Conservation (phyloP, 2,888 invertebrate species). For the Petrophora chlorosata region DNA sequence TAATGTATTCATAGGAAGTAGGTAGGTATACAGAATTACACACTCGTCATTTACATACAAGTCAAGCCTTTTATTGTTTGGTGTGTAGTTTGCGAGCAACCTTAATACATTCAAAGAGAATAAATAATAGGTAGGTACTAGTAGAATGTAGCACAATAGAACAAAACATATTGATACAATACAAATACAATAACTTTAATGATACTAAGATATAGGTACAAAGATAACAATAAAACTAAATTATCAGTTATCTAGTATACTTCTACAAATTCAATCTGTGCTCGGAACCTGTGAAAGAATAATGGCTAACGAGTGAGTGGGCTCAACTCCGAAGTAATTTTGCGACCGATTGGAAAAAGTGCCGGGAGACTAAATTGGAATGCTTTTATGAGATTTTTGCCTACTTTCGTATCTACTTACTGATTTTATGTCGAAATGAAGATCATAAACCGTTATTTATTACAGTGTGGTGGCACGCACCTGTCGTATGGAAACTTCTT, state of each 20-base stretch:
- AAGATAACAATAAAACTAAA: slow-evolving; percentile 20
- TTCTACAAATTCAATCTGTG: slow-evolving; percentile 48
- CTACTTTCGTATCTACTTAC: slow-evolving; percentile 24
- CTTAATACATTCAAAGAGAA: too few relatives aligned
- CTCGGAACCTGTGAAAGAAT: slow-evolving; percentile 61
- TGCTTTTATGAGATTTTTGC: slow-evolving; percentile 41
- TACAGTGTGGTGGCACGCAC: slow-evolving; percentile 44
- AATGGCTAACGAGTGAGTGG: slow-evolving; percentile 53
- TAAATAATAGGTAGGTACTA: too few relatives aligned
- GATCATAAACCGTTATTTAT: slow-evolving; percentile 33
- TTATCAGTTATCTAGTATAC: slow-evolving; percentile 28
- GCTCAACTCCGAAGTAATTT: slow-evolving; percentile 55
- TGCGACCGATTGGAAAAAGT: slow-evolving; percentile 58
- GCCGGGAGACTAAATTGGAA: slow-evolving; percentile 43
- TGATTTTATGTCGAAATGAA: slow-evolving; percentile 26
- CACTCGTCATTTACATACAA: slow-evolving; percentile 11
- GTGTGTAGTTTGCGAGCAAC: neutral
- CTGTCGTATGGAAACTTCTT: slow-evolving; percentile 92
- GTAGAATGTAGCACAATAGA: too few relatives aligned
- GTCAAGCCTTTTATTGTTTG: neutral
- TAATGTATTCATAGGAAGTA: slow-evolving; percentile 33
- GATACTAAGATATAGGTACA: neutral
- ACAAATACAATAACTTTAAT: slow-evolving; percentile 20
- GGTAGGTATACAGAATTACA: neutral
- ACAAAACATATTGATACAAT: too few relatives aligned